Evolutionary conservation across 2,113 vertebrate species (phyloP).

Genomic region (Triplophysa dalaica): DNA sequence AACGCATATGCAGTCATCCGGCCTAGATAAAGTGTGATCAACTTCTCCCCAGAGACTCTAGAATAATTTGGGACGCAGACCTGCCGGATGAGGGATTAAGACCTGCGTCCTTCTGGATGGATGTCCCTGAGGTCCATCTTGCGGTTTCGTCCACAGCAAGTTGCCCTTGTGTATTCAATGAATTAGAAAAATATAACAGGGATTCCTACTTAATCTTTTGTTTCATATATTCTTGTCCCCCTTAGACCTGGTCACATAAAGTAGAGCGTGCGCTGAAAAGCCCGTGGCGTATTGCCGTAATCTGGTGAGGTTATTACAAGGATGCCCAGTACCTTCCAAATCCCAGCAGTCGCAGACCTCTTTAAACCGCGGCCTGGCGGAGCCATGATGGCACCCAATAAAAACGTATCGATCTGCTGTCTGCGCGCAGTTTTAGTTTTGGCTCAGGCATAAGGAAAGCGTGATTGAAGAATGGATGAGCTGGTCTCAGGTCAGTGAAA

Average conservation of each 20-base stretch:
- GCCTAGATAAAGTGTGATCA: neutral
- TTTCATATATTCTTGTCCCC: conserved; percentile 26
- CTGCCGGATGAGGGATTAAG: conserved; percentile 17
- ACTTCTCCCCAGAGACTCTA: neutral
- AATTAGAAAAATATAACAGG: conserved; percentile 23
- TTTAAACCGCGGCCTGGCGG: conserved; percentile 46
- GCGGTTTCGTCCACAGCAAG: neutral
- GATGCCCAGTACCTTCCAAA: conserved; percentile 21
- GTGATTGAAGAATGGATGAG: conserved; percentile 36
- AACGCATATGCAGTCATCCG: neutral
- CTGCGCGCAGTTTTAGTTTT: conserved; percentile 21
- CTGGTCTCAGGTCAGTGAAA: conserved; percentile 31
- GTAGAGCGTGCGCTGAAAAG: conserved; percentile 33
- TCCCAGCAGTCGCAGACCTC: conserved; percentile 29
- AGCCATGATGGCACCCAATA: conserved; percentile 45
- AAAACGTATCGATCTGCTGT: conserved; percentile 50
- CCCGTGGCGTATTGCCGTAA: conserved; percentile 11
- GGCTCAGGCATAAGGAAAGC: conserved; percentile 18
- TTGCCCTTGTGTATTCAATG: neutral
- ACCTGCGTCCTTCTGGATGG: neutral
- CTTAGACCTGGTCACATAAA: conserved; percentile 28
- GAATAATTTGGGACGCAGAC: conserved; percentile 28
- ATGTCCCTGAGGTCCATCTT: neutral
- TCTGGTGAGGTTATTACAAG: conserved; percentile 39
- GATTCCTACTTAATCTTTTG: conserved; percentile 20